A percentile compares a stretch with the other conserved stretches of the same genome.
phyloP scores from a whole-genome alignment of 1,140 invertebrate genomes.

The Geopemphigus sp. region DNA sequence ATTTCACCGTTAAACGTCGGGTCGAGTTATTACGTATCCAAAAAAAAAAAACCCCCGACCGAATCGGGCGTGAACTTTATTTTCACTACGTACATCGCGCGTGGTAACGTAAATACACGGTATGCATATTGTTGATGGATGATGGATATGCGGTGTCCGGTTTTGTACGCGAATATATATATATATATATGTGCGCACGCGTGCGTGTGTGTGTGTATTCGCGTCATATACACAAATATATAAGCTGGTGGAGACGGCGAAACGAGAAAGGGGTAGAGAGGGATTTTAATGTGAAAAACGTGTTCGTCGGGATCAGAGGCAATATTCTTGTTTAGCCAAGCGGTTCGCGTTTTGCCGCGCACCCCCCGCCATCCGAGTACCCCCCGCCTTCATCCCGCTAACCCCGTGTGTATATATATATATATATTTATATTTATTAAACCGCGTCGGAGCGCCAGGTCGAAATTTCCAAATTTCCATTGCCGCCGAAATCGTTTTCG shows the following conservation, averaged over 20 bases:
- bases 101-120: neutral
- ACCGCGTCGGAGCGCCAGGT: neutral
- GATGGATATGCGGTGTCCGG: slow-evolving; percentile 38
- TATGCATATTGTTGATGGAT: slow-evolving; percentile 26
- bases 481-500: neutral
- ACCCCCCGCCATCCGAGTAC: no score
- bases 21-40: no score
- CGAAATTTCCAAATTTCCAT: slow-evolving; percentile 43
- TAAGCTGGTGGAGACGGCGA: neutral
- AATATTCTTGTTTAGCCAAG: slow-evolving; percentile 46
- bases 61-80: no score
- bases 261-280: slow-evolving; percentile 26
- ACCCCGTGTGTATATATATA: neutral
- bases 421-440: slow-evolving; percentile 11
- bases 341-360: slow-evolving; percentile 29
- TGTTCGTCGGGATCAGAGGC: slow-evolving; percentile 42
- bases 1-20: no score
- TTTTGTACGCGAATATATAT: neutral
- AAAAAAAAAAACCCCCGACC: no score
- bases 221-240: no score
- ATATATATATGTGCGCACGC: neutral
- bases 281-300: slow-evolving; percentile 48
- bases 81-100: neutral
- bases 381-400: neutral
- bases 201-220: no score